Conservation (phyloP, 2,888 invertebrate species). For the Serripes groenlandicus region DNA sequence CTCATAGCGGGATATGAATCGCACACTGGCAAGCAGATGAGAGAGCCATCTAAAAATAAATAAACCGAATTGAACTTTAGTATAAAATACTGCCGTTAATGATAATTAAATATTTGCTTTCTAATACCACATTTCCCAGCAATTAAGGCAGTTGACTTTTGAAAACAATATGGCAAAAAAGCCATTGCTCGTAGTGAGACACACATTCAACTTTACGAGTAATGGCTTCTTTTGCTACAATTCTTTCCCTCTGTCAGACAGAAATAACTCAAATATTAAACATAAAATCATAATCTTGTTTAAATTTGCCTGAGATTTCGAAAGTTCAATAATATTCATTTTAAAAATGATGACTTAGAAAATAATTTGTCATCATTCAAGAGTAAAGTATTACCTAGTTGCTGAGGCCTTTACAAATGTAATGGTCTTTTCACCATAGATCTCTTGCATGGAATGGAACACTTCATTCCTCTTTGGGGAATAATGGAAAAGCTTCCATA, state of each 20-base stretch:
- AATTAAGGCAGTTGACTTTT: too few relatives aligned
- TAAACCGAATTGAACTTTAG: too few relatives aligned
- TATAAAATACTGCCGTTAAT: too few relatives aligned
- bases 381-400: slow-evolving; percentile 21
- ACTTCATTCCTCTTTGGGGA: slow-evolving; percentile 38
- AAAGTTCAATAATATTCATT: too few relatives aligned
- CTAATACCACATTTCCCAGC: too few relatives aligned
- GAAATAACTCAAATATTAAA: too few relatives aligned
- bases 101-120: too few relatives aligned
- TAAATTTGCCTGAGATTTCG: too few relatives aligned
- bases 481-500: slow-evolving; percentile 50
- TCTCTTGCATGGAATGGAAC: slow-evolving; percentile 30
- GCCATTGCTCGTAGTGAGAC: background rate
- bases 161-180: background rate
- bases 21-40: background rate
- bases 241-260: too few relatives aligned
- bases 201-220: background rate
- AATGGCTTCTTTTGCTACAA: background rate
- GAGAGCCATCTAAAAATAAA: background rate
- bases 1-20: background rate
- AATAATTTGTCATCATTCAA: too few relatives aligned
- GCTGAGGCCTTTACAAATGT: slow-evolving; percentile 36
- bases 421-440: slow-evolving; percentile 43
- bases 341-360: too few relatives aligned
- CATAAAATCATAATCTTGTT: too few relatives aligned